Base-by-base conservation (phyloP, 2,888 invertebrate species). In the Macrophya alboannulata region DNA sequence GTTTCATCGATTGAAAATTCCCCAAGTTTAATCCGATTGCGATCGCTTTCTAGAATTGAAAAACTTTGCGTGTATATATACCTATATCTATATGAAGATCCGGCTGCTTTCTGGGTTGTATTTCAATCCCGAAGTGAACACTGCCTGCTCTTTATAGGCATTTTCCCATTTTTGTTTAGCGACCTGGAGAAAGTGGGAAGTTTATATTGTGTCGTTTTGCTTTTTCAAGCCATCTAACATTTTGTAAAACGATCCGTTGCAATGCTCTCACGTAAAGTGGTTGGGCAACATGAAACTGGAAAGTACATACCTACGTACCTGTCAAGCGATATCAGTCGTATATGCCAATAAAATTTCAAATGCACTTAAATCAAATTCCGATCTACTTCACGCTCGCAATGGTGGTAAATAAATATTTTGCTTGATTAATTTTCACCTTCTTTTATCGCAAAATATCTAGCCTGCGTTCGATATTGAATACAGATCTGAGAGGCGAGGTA, bases 321-420 rank as follows among this genome's bases (percentile, higher is more conserved):
- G 77, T 77, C 77, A 77, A 51, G 4, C 17, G 37, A 55, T 77
- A 77, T 55, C 77, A 9, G 51, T 15, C 48, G 40, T 31, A 51
- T 55, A 77, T 15, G 51, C 31, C 77, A 17, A 55, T 77, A 77
- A 77, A 51, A 55, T 77, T 31, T 31, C 31, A 55, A 55, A 51
- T 77, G 77, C 77, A 77, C 77, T 77, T 77, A 77, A 77, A 77
- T 74, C 77, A 15, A 31, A 55, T 55, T 77, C 37, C 31, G 55
- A 77, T 55, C 40, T 55, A 17, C 4, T 77, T 51, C 51, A 31
- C 25, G 31, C n/a, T 77, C 77, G 10, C n/a, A 51, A 55, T 17
- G 51, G 51, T n/a, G 12, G 55, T 77, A 37, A 51, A 77, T 77
- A 77, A 51, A 77, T 51, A 51, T 77, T 55, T 77, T 37, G 5